Evolutionary conservation across 2,797 vertebrate genomes (phyloP), one percentile per base, ranked within the genome.

Genomic region (Stomatorhinus walkeri): DNA sequence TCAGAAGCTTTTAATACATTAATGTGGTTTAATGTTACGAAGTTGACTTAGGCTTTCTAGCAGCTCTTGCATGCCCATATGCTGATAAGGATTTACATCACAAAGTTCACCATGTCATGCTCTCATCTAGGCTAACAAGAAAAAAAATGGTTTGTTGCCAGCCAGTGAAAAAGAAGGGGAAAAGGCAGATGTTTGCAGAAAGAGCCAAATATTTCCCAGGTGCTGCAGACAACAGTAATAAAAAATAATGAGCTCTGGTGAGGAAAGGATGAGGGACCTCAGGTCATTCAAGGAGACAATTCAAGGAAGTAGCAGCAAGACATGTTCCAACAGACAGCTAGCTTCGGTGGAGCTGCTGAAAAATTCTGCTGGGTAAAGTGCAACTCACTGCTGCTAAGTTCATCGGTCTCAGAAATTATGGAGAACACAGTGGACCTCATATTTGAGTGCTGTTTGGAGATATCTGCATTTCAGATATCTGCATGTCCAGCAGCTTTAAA

Each of bases 201-300:
- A 87, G 88, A 87, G 87, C 89, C 88, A 90, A 90, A 91, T 92
- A 90, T 91, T 90, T 91, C 89, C 91, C 91, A 91, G 91, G 91
- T 90, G 87, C 56, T 76, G 87, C 52, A 81, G 89, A 91, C 88
- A 92, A 90, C 89, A 85, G 87, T 88, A 89, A 90, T 88, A 90
- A 91, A 90, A 91, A 92, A 90, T 89, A 90, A 91, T 89, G 89
- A 89, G 88, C 48, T 43, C 87, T 89, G 90, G 86, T 76, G 49
- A 90, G 86, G 90, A 88, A 89, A 84, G 59, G 87, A 54, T 22
- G 56, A 87, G 81, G 56, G 56, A 43, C 83, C 88, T 79, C 89
- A 92, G 89, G 89, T 91, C 89, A 87, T 91, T 91, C 87, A 88
- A 90, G 90, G 90, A 89, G 89, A 83, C 54, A 32, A 89, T 89